Evolutionary conservation across 2,113 vertebrate species (phyloP).

Genomic region (Periophthalmodon schlosseri): DNA sequence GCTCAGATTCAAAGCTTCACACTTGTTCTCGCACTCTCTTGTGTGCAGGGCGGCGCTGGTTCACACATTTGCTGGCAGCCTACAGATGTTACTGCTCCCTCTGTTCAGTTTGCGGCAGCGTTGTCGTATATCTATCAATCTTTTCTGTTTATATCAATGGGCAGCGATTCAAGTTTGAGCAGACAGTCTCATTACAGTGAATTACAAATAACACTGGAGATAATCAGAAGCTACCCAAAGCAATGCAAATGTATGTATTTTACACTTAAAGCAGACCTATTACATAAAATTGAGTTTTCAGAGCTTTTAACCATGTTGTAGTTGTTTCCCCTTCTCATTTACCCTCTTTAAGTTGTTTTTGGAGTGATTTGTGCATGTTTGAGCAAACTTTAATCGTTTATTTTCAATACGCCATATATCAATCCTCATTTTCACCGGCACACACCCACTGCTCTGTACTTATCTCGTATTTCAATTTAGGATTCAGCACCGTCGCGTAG

Average conservation of each 20-base stretch:
- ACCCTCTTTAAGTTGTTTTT: no score
- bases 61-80: conserved; percentile 3
- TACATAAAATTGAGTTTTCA: no score
- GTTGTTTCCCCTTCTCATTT: no score
- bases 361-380: no score
- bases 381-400: no score
- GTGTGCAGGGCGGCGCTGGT: conserved; percentile 23
- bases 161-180: background rate
- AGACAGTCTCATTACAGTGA: background rate
- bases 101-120: background rate
- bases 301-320: no score
- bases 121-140: background rate
- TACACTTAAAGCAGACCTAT: no score
- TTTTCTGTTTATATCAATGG: background rate
- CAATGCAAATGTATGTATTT: background rate
- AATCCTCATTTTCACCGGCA: no score
- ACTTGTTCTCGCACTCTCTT: conserved; percentile 8
- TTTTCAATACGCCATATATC: no score
- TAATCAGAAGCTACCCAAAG: background rate
- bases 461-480: no score
- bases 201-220: background rate
- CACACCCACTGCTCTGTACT: no score
- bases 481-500: no score
- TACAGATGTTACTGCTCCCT: background rate
- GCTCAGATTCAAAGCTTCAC: conserved; percentile 26